Evolutionary conservation across 2,888 invertebrate species (phyloP).

Genomic region (Seladonia tumulorum): DNA sequence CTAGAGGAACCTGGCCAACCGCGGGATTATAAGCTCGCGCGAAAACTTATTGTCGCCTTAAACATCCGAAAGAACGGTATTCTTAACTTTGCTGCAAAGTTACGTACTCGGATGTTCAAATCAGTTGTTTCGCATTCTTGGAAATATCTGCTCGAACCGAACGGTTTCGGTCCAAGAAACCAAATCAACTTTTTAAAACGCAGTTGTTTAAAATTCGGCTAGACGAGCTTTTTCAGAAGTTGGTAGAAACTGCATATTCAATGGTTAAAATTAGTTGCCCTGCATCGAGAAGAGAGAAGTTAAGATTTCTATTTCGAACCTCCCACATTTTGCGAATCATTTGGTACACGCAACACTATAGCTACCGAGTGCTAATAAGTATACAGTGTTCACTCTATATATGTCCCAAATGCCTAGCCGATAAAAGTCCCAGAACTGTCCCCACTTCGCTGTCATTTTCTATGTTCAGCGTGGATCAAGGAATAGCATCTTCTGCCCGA

Average conservation of each 20-base stretch:
- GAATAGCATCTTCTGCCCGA: no score
- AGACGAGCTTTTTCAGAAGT: not conserved
- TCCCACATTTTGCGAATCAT: no score
- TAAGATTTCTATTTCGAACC: not conserved
- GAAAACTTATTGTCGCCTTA: conserved; percentile 14
- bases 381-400: no score
- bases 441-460: no score
- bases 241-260: not conserved
- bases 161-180: not conserved
- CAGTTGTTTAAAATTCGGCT: not conserved
- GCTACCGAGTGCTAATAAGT: no score
- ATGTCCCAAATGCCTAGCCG: no score
- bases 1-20: conserved; percentile 38
- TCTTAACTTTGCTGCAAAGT: not conserved
- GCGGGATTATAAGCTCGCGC: conserved; percentile 19
- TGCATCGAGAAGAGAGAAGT: not conserved
- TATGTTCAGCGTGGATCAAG: no score
- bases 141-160: not conserved
- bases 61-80: not conserved
- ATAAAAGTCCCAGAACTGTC: no score
- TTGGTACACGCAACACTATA: no score
- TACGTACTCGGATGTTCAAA: no score
- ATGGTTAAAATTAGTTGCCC: not conserved
- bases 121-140: no score
- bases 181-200: not conserved